Evolutionary conservation across 37 sponge, comb jelly and placozoan species (phyloP), one percentile per base, ranked within the genome.

Genomic region (Haliclona indistincta): DNA sequence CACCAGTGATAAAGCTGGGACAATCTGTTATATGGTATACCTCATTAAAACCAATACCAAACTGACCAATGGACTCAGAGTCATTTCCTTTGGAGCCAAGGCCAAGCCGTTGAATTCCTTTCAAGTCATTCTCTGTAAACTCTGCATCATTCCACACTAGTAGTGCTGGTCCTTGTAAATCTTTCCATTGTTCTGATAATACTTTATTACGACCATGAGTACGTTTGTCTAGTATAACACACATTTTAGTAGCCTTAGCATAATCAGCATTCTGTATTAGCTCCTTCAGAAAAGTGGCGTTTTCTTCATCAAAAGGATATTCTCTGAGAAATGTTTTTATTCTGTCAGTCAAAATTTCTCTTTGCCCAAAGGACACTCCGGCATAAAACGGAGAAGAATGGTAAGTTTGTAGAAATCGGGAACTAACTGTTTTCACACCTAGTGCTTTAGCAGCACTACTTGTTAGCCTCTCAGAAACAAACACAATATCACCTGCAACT

Each of bases 191-290:
- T 54, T 72, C 49, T 11, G 80, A 79, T 1, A 51, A 15, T 3
- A 77, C 33, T n/a, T 26, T 25, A 28, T 75, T 52, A 3, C 17
- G 4, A 8, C 56, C 34, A 39, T 77, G 78, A 4, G 2, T 28
- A 4, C 78, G 38, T 28, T 41, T 77, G 67, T 77, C 95, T 23
- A 90, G 43, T 63, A 94, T 79, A 45, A 94, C 40, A n/a, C 64
- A 82, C 72, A 94, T 83, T 51, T 86, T 80, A 23, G 66, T 84
- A 25, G 95, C 95, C 35, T 70, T 67, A 38, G 95, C 88, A 87
- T 94, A 92, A 75, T 94, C 95, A 30, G 95, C 95, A 86, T 94
- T 94, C 67, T 94, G 95, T 41, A 94, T 37, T 23, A 95, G 83
- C 45, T 95, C 95, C 56, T 95, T 95, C 43, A 95, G 78, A 19